These are phyloP conservation scores for Schlechtendalia chinensis DNA, from an alignment of 1,140 invertebrate genomes.

Conservation along the genomic window DNA sequence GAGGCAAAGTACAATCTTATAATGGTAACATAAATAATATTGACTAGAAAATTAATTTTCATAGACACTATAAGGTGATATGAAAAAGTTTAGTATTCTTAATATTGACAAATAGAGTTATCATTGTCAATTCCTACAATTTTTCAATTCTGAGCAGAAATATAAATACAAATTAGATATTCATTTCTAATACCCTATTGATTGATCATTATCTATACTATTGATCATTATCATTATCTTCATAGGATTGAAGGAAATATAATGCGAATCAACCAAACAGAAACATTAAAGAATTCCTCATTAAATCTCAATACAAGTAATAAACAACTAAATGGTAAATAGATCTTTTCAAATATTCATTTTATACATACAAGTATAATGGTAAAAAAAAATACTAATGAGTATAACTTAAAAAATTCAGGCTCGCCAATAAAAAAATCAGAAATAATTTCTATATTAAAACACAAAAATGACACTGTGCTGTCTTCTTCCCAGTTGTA, in stretches of 20 bases:
- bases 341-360: background rate
- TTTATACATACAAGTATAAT: too few relatives aligned
- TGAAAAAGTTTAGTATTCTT: too few relatives aligned
- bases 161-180: too few relatives aligned
- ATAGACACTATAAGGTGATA: too few relatives aligned
- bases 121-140: too few relatives aligned
- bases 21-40: background rate
- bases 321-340: slow-evolving; percentile 16
- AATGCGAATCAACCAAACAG: slow-evolving; percentile 16
- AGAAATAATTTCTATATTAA: slow-evolving; percentile 46
- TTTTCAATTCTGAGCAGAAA: too few relatives aligned
- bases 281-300: slow-evolving; percentile 15
- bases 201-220: background rate
- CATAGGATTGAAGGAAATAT: slow-evolving; percentile 38
- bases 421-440: slow-evolving; percentile 28
- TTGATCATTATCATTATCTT: too few relatives aligned
- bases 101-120: too few relatives aligned
- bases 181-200: background rate
- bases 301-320: slow-evolving; percentile 3
- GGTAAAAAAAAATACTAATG: background rate
- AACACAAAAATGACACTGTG: slow-evolving; percentile 38
- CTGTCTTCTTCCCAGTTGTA: slow-evolving; percentile 7
- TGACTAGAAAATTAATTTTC: too few relatives aligned
- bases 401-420: slow-evolving; percentile 9
- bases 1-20: too few relatives aligned